A percentile compares a stretch with the other conserved stretches of the same genome.
phyloP scores from a whole-genome alignment of 1,140 invertebrate species.

The Oreohelix idahoensis region DNA sequence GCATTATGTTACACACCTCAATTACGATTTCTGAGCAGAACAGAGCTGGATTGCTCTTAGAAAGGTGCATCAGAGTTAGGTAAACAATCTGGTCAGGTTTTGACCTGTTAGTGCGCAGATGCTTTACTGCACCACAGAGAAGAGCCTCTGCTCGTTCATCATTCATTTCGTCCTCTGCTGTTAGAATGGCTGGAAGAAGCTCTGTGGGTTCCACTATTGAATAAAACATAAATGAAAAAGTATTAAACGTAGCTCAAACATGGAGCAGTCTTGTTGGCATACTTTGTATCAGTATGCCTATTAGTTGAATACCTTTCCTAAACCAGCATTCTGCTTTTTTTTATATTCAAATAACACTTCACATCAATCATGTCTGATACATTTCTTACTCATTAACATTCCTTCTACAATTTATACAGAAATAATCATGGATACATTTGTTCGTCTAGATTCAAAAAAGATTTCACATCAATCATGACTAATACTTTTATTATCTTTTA shows the following conservation, averaged over 20 bases:
- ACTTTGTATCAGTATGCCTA: too few relatives aligned
- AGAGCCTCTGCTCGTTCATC: conserved; percentile 74
- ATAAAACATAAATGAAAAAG: neutral
- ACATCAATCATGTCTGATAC: too few relatives aligned
- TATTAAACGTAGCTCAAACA: neutral
- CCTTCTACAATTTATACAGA: too few relatives aligned
- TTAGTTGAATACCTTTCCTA: too few relatives aligned
- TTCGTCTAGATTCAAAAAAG: too few relatives aligned
- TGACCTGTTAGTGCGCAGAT: conserved; percentile 73
- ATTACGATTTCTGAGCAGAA: conserved; percentile 84
- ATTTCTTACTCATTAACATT: too few relatives aligned
- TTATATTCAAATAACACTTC: too few relatives aligned
- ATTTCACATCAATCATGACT: too few relatives aligned
- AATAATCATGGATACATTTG: too few relatives aligned
- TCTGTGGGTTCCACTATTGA: conserved; percentile 70
- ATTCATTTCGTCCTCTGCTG: conserved; percentile 73
- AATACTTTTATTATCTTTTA: too few relatives aligned
- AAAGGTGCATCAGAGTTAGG: conserved; percentile 86
- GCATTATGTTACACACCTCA: conserved; percentile 75
- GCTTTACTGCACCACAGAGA: conserved; percentile 76
- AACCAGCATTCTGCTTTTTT: too few relatives aligned
- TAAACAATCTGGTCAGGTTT: conserved; percentile 88
- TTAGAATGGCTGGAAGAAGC: conserved; percentile 70
- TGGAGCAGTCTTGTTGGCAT: too few relatives aligned
- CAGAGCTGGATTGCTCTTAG: conserved; percentile 84